These are phyloP conservation scores for Diachasma alloeum DNA, from an alignment of 1,140 invertebrate genomes.

Conservation along the genomic window DNA sequence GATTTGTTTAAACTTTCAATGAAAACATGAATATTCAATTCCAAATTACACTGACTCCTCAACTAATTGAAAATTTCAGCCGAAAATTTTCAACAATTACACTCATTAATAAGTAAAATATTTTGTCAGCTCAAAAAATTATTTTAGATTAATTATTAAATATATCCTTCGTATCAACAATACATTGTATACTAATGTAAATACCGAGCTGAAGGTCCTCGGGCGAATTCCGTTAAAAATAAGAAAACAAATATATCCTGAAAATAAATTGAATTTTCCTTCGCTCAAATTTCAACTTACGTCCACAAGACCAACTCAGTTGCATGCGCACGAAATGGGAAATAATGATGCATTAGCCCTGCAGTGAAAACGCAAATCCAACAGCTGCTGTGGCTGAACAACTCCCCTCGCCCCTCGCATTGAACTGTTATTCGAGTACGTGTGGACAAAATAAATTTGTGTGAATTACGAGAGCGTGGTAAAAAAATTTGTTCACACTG, in stretches of 20 bases:
- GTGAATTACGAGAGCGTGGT: slow-evolving; percentile 4
- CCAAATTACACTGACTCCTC: no score
- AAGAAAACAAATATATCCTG: no score
- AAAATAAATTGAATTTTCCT: neutral
- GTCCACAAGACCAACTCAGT: neutral
- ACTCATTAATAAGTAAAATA: no score
- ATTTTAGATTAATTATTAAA: no score
- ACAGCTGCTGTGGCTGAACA: neutral
- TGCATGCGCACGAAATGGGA: neutral
- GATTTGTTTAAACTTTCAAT: no score
- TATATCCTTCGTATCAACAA: no score
- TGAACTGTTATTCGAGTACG: neutral
- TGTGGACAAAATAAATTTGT: neutral
- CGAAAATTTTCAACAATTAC: no score
- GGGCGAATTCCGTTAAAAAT: neutral
- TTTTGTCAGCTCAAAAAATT: no score
- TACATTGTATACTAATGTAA: no score
- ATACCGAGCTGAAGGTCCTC: no score
- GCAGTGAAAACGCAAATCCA: neutral
- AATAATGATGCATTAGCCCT: slow-evolving; percentile 5
- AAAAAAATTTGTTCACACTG: slow-evolving; percentile 5
- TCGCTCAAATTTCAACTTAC: neutral
- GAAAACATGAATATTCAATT: no score
- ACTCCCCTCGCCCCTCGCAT: neutral
- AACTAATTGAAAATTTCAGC: no score